Conservation (phyloP, 2,113 vertebrate species). For the Daphoenositta chrysoptera region DNA sequence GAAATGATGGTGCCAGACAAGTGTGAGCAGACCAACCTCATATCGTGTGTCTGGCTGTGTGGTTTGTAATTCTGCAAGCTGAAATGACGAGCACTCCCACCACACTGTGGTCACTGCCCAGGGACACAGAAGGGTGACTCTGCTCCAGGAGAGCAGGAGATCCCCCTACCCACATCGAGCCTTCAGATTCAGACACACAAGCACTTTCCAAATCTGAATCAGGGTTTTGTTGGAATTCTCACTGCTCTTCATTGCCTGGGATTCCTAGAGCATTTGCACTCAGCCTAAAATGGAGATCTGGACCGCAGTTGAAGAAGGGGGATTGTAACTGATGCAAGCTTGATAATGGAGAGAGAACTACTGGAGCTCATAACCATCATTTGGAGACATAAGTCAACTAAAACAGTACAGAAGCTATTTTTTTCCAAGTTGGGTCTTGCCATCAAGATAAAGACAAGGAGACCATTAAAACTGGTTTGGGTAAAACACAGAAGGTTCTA, state of each 20-base stretch:
- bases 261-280: not conserved
- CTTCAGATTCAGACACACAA: not conserved
- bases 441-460: not conserved
- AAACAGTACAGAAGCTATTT: not conserved
- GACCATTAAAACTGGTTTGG: not conserved
- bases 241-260: not conserved
- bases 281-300: not conserved
- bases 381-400: not conserved
- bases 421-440: not conserved
- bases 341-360: not conserved
- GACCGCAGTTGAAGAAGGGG: not conserved
- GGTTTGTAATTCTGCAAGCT: not conserved
- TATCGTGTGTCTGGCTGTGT: not conserved
- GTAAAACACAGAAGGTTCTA: not conserved
- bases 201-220: not conserved
- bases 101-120: not conserved
- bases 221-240: not conserved
- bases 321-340: not conserved
- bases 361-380: not conserved
- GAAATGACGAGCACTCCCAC: not conserved
- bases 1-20: conserved; percentile 46
- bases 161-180: not conserved
- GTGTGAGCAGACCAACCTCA: conserved; percentile 38
- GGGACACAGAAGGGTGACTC: not conserved
- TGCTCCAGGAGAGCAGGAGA: not conserved